A percentile compares a stretch with the other conserved stretches of the same genome.
phyloP scores from a whole-genome alignment of 1,140 invertebrate genomes.

The Habropoda laboriosa region DNA sequence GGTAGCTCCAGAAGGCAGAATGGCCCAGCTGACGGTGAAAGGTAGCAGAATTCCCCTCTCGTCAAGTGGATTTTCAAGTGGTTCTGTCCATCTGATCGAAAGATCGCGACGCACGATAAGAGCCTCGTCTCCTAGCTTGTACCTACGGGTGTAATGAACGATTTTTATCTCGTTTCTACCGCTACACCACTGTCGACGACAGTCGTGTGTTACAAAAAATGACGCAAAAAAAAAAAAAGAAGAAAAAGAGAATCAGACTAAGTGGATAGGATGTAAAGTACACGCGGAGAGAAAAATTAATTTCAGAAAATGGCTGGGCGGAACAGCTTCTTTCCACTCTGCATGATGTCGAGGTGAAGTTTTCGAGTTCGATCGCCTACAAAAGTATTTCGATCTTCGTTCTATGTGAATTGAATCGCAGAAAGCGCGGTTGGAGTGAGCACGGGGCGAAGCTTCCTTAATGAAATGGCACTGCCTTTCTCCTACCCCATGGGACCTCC shows the following conservation, averaged over 20 bases:
- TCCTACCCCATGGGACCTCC: constrained; percentile 47
- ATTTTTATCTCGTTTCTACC: constrained; percentile 35
- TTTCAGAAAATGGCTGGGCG: constrained; percentile 34
- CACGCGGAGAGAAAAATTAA: constrained; percentile 25
- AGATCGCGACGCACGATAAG: constrained; percentile 44
- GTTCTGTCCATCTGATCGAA: constrained; percentile 36
- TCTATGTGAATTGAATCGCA: constrained; percentile 40
- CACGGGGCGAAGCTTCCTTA: constrained; percentile 53
- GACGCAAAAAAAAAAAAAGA: not conserved
- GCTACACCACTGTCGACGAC: not conserved
- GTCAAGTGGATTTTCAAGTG: constrained; percentile 52
- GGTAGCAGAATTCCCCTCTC: constrained; percentile 27
- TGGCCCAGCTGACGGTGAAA: constrained; percentile 27
- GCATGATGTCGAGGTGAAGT: not conserved
- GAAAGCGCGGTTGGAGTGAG: constrained; percentile 3
- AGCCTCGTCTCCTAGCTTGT: not conserved
- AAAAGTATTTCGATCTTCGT: constrained; percentile 51
- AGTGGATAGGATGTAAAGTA: constrained; percentile 11
- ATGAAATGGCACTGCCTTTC: constrained; percentile 68
- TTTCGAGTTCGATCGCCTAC: constrained; percentile 49
- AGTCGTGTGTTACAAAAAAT: not conserved
- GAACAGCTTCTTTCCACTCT: not conserved
- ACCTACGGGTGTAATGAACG: constrained; percentile 11
- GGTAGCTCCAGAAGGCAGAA: not conserved
- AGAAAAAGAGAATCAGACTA: not conserved